Conservation (phyloP, 2,797 vertebrate genomes). For the Oreortyx pictus region DNA sequence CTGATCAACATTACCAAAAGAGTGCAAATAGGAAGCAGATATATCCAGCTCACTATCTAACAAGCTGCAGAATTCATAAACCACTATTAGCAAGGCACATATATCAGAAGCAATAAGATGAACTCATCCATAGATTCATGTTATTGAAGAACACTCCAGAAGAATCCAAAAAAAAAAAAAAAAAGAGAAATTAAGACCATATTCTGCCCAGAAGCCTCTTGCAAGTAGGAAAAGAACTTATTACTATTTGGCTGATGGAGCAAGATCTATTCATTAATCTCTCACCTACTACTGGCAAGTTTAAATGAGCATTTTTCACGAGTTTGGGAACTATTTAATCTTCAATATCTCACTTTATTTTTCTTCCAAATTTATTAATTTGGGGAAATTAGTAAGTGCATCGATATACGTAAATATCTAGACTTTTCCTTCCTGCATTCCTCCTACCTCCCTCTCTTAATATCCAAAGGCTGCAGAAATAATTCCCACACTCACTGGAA, state of each 20-base stretch:
- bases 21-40: background rate
- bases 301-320: background rate
- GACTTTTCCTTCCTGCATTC: background rate
- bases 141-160: background rate
- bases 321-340: background rate
- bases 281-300: background rate
- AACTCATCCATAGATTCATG: background rate
- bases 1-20: background rate
- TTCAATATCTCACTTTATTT: background rate
- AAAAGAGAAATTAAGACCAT: background rate
- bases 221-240: background rate
- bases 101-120: background rate
- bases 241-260: background rate
- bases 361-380: background rate
- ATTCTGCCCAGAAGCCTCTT: background rate
- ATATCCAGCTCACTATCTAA: background rate
- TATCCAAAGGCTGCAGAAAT: background rate
- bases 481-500: background rate
- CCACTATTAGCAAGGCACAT: background rate
- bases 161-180: background rate
- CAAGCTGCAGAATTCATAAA: background rate
- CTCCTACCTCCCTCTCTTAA: background rate
- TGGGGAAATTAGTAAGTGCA: background rate
- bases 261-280: background rate
- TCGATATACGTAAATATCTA: accelerated